A percentile compares a stretch with the other conserved stretches of the same genome.
These are phyloP conservation scores for Argynnis bischoffii DNA, from an alignment of 2,888 invertebrate species.

Conservation along the genomic window DNA sequence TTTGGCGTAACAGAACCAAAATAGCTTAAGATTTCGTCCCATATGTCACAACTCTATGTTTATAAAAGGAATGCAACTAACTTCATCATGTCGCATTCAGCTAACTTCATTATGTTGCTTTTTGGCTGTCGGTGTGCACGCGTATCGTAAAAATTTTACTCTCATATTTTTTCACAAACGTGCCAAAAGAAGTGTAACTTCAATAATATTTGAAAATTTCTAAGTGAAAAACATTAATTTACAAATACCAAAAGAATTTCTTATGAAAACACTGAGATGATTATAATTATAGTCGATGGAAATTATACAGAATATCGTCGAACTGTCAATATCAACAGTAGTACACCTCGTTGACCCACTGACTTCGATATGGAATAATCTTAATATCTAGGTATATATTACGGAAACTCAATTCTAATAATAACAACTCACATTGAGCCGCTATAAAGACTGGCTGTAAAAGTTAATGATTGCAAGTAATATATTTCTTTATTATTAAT, in stretches of 20 bases:
- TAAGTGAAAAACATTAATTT: neutral
- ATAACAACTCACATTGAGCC: conserved; percentile 46
- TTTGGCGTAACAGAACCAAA: too few species aligned
- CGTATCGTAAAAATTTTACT: too few species aligned
- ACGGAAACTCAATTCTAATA: conserved; percentile 35
- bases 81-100: too few species aligned
- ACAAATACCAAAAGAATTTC: neutral
- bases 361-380: conserved; percentile 26
- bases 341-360: conserved; percentile 24
- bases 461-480: conserved; percentile 18
- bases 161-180: too few species aligned
- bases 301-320: conserved; percentile 12
- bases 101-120: too few species aligned
- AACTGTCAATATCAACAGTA: conserved; percentile 15
- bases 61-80: too few species aligned
- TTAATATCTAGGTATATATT: conserved; percentile 21
- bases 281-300: neutral
- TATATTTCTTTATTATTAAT: neutral
- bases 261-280: neutral
- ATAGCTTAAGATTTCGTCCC: too few species aligned
- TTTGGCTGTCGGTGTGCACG: too few species aligned
- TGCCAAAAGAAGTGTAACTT: too few species aligned
- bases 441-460: conserved; percentile 41
- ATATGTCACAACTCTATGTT: too few species aligned
- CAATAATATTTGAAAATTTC: too few species aligned